Base-by-base conservation (phyloP, 2,888 invertebrate genomes). In the Ophraella communa region DNA sequence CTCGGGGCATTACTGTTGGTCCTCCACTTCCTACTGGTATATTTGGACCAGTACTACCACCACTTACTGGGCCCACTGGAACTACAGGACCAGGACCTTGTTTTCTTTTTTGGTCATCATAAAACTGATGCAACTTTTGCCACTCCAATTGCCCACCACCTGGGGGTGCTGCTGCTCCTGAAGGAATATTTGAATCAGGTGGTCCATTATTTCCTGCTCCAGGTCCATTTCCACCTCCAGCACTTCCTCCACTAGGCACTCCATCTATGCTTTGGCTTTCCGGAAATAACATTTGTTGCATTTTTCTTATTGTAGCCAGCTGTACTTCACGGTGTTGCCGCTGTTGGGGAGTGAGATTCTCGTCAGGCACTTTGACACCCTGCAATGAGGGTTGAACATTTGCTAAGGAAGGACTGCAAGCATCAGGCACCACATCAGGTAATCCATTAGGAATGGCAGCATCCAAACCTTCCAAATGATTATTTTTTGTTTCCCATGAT, bases 291-390 rank as follows among this genome's bases (percentile, higher is more conserved):
- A 95, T 91, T 80, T 95, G 93, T 75, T 96, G 93, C 90, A 97
- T 94, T 85, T 96, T 95, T 68, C 92, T 84, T 68, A 98, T 87
- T 65, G 93, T 95, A 4, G 96, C 96, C 54, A 98, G 84, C 77
- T 96, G 94, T 77, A 95, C 95, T 82, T 96, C 96, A 65, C 98
- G 88, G 80, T 96, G 95, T 69, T 95, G 94, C 60, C 95, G 88
- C 81, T 98, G 97, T 80, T 97, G 95, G 33, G 97, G 96, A 58
- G 98, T 98, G 74, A 98, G 85, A 83, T 96, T 96, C 84, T 97
- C 97, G 83, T 95, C 95, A 73, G 95, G 95, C 78, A 96, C 93
- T 87, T 96, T 95, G 51, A 95, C 93, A 71, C 86, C 89, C 82
- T 88, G 88, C 70, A 89, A 79, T 21, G 88, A 88, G 77, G 88